A percentile compares a stretch with the other conserved stretches of the same genome.
Evolutionary conservation across 2,797 vertebrate species (phyloP).

Genomic region (Luscinia luscinia): DNA sequence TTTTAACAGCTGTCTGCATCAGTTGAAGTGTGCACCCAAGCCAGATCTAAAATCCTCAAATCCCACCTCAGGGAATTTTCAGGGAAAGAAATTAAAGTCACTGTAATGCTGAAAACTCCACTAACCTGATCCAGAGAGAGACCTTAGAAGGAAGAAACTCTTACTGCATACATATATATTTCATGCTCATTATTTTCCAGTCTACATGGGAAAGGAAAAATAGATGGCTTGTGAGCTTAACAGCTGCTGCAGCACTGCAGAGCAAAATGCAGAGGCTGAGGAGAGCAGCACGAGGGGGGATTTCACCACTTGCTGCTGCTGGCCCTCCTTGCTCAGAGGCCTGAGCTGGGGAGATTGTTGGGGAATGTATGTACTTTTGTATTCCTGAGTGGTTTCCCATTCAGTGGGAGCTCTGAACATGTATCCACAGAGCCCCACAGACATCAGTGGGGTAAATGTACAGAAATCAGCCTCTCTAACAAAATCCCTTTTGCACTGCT

Average conservation of each 20-base stretch:
- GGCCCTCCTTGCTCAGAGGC: not conserved
- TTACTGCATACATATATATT: not conserved
- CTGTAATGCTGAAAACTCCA: not conserved
- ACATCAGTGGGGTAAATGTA: fast-evolving
- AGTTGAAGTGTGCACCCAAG: not conserved
- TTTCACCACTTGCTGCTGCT: not conserved
- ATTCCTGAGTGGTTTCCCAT: not conserved
- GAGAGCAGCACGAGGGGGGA: not conserved
- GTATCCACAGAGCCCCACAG: not conserved
- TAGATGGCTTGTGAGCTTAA: not conserved
- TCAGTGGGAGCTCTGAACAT: not conserved
- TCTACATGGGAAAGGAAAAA: not conserved
- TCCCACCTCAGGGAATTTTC: not conserved
- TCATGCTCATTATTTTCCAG: not conserved
- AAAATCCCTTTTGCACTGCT: not conserved
- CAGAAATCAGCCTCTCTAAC: not conserved
- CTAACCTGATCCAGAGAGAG: not conserved
- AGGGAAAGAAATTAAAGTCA: not conserved
- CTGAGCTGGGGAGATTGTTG: not conserved
- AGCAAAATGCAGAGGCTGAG: not conserved
- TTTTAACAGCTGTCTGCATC: constrained; percentile 13
- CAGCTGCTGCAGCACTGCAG: not conserved
- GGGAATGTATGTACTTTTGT: not conserved
- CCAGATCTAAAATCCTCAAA: constrained; percentile 4
- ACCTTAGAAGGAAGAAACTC: not conserved